Percentiles rank a stretch among this genome's conserved stretches.
Evolutionary conservation across 2,113 vertebrate genomes (phyloP).

Genomic region (Dolichallabes microphthalmus): DNA sequence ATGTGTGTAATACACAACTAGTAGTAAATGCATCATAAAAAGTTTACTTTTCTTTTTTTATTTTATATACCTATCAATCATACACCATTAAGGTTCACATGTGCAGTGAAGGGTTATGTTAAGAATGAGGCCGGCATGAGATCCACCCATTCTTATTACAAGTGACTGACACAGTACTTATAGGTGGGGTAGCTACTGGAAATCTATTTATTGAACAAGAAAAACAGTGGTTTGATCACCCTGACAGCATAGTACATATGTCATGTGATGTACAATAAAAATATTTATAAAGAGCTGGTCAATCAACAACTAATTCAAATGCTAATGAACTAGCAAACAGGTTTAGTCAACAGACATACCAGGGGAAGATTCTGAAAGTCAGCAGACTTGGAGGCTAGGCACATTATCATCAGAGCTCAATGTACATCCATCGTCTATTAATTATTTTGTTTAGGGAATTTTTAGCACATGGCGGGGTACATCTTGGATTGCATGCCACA

Average conservation of each 20-base stretch:
- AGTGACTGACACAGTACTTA: background rate
- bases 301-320: background rate
- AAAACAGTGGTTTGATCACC: background rate
- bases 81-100: background rate
- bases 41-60: background rate
- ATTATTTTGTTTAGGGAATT: too few species aligned
- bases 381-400: background rate
- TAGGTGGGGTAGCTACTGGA: background rate
- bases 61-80: background rate
- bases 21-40: too few species aligned
- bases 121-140: background rate
- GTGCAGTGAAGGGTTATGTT: background rate
- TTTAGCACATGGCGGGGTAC: too few species aligned
- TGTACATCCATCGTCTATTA: too few species aligned
- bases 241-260: background rate
- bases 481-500: too few species aligned
- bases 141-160: background rate
- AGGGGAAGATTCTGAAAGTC: background rate
- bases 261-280: background rate
- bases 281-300: background rate
- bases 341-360: background rate
- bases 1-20: background rate
- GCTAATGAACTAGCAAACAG: background rate
- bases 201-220: background rate
- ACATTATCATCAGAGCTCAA: background rate